Evolutionary conservation across 2,113 vertebrate species (phyloP).

Genomic region (Orientallactaga bullata): DNA sequence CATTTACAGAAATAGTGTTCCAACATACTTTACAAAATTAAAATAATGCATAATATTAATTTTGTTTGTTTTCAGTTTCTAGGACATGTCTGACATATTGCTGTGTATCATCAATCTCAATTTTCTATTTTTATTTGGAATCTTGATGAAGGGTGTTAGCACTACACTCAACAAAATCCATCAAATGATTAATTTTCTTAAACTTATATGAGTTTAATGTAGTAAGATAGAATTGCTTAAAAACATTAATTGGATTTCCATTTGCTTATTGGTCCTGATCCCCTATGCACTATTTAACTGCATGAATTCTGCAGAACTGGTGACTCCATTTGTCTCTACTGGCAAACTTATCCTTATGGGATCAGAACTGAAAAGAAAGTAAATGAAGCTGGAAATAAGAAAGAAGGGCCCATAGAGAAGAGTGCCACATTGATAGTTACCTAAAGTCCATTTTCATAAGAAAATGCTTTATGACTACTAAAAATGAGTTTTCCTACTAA

Average conservation of each 20-base stretch:
- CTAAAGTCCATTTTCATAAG: not conserved
- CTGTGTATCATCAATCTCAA: conserved; percentile 23
- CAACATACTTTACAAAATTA: conserved; percentile 76
- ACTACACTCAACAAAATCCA: conserved; percentile 61
- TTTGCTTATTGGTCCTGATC: conserved; percentile 51
- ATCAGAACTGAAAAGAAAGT: not conserved
- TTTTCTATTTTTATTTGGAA: conserved; percentile 75
- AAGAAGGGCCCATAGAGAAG: not conserved
- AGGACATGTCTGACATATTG: conserved; percentile 71
- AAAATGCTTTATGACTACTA: not conserved
- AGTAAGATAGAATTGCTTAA: conserved; percentile 64
- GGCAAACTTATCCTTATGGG: conserved; percentile 46
- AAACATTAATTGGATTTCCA: conserved; percentile 65
- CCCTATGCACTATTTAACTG: not conserved
- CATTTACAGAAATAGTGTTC: conserved; percentile 68
- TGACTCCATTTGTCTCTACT: conserved; percentile 45
- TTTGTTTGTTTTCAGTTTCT: conserved; percentile 79
- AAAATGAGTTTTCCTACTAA: not conserved
- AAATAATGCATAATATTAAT: conserved; percentile 80
- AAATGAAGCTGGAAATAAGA: not conserved
- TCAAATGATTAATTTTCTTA: conserved; percentile 69
- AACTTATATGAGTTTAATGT: conserved; percentile 58
- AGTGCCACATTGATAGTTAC: not conserved
- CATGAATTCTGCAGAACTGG: not conserved
- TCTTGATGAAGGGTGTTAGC: conserved; percentile 37